Conservation (phyloP, 2,888 invertebrate genomes). For the Carterocephalus palaemon region DNA sequence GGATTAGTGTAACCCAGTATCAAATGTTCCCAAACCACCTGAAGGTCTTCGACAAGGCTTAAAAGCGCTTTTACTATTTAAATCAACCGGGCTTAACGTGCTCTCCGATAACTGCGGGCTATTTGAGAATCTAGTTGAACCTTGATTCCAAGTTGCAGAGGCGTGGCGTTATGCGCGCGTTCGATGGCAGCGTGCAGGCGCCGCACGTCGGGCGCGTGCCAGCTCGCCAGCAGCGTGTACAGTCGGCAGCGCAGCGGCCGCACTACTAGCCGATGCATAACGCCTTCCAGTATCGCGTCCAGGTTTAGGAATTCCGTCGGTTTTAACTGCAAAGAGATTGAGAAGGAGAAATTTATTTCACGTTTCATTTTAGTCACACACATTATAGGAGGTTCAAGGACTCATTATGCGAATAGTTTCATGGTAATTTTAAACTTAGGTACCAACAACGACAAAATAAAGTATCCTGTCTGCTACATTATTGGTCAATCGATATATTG, state of each 20-base stretch:
- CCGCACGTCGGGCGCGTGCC: conserved; percentile 90
- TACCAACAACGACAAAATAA: too few species aligned
- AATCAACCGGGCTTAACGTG: too few species aligned
- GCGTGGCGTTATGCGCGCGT: conserved; percentile 82
- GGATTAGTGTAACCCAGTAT: too few species aligned
- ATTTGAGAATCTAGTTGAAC: too few species aligned
- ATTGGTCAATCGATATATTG: too few species aligned
- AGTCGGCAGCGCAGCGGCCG: conserved; percentile 90
- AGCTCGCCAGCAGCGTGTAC: conserved; percentile 91
- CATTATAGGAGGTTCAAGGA: neutral
- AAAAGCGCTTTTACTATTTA: too few species aligned
- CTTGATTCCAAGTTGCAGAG: conserved; percentile 84
- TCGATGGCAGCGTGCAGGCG: conserved; percentile 85
- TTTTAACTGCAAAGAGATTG: conserved; percentile 79
- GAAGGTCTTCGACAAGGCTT: too few species aligned
- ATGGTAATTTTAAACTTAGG: too few species aligned
- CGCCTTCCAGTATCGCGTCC: conserved; percentile 96
- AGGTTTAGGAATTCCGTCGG: conserved; percentile 95
- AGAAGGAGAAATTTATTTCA: neutral
- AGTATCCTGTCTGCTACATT: too few species aligned
- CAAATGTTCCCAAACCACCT: too few species aligned
- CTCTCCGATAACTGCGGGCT: too few species aligned
- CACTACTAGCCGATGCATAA: conserved; percentile 95
- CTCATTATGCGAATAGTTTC: neutral
- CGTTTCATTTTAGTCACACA: neutral